Conservation (phyloP, 2,113 vertebrate species). For the Microtus oregoni region DNA sequence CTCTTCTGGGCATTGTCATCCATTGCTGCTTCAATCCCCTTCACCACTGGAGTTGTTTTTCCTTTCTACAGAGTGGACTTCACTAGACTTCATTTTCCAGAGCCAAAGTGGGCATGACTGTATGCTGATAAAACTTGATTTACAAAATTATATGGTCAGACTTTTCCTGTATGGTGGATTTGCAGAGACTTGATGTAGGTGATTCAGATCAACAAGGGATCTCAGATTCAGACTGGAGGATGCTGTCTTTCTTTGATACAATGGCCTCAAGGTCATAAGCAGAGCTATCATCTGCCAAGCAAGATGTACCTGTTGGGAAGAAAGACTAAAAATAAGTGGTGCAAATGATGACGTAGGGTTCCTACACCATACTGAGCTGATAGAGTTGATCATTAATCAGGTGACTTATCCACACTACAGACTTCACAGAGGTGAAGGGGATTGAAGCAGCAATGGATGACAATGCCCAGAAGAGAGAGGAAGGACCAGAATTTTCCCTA, state of each 20-base stretch:
- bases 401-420: too few species aligned
- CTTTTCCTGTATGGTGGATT: background rate
- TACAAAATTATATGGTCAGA: background rate
- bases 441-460: background rate
- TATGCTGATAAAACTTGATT: background rate
- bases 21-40: background rate
- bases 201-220: background rate
- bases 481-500: background rate
- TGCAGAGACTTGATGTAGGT: background rate
- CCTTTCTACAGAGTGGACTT: background rate
- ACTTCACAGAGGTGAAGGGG: background rate
- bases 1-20: background rate
- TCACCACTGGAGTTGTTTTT: background rate
- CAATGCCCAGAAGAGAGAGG: background rate
- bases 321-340: background rate
- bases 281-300: background rate
- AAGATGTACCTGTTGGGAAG: background rate
- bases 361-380: background rate
- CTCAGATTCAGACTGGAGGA: background rate
- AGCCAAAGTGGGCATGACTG: background rate
- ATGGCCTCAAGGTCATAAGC: background rate
- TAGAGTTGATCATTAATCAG: background rate
- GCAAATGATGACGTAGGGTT: background rate
- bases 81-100: background rate
- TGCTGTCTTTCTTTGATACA: background rate